Evolutionary conservation across 1,140 invertebrate species (phyloP).

Genomic region (Scylla paramamosain): DNA sequence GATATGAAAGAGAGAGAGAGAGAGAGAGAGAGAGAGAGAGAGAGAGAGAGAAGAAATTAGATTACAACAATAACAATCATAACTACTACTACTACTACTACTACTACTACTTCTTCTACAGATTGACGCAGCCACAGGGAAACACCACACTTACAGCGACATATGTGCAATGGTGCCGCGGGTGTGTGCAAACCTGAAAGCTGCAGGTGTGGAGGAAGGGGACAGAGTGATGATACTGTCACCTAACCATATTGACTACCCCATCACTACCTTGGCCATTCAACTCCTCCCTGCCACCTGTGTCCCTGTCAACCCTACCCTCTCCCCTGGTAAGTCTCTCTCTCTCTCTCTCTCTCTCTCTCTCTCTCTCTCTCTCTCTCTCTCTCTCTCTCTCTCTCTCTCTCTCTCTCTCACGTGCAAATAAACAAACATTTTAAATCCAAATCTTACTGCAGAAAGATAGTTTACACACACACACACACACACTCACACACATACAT

Average conservation of each 20-base stretch:
- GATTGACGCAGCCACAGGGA: neutral
- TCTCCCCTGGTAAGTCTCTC: slow-evolving; percentile 29
- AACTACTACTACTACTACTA: neutral
- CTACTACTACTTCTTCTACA: neutral
- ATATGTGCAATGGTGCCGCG: slow-evolving; percentile 27
- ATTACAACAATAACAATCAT: neutral
- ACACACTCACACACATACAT: too few relatives aligned
- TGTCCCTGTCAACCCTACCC: slow-evolving; percentile 50
- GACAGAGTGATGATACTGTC: slow-evolving; percentile 16
- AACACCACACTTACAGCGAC: slow-evolving; percentile 30
- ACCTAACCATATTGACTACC: slow-evolving; percentile 52
- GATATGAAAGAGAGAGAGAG: too few relatives aligned
- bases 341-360: neutral
- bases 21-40: too few relatives aligned
- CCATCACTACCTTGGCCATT: slow-evolving; percentile 7
- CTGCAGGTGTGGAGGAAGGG: slow-evolving; percentile 41
- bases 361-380: neutral
- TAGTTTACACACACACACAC: too few relatives aligned
- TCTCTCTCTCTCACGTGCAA: too few relatives aligned
- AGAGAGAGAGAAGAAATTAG: too few relatives aligned
- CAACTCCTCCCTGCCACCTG: slow-evolving; percentile 1
- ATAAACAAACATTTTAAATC: neutral
- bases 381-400: too few relatives aligned
- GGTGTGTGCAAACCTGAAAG: slow-evolving; percentile 2
- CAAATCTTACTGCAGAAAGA: neutral